Evolutionary conservation across 2,888 invertebrate species (phyloP).

Genomic region (Eupithecia dodoneata): DNA sequence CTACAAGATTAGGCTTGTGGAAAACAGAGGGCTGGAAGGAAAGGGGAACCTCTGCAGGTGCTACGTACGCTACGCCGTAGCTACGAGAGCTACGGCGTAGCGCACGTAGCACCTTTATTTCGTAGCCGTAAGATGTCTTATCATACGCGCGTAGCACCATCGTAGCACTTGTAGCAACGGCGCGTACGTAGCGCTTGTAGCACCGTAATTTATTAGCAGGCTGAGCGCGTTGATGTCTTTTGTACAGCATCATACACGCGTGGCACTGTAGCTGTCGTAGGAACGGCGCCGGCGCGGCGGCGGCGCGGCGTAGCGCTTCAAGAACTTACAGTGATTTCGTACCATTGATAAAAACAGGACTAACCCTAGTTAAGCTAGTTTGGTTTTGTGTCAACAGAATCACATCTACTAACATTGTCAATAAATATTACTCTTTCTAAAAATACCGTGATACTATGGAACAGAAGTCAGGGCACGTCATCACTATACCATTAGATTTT

Average conservation of each 20-base stretch:
- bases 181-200: background rate
- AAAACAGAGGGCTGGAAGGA: background rate
- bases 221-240: constrained; percentile 18
- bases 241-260: background rate
- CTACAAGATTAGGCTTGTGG: background rate
- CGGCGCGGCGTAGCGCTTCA: no score
- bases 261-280: constrained; percentile 18
- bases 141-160: constrained; percentile 4
- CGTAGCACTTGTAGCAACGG: constrained; percentile 13
- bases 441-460: background rate
- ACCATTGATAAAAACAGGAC: background rate
- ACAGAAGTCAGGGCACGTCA: no score
- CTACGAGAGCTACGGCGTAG: no score
- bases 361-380: background rate
- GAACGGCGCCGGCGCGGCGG: background rate
- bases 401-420: background rate
- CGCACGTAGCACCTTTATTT: no score
- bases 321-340: background rate
- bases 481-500: no score
- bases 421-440: background rate
- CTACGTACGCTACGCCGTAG: no score
- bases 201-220: background rate
- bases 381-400: background rate
- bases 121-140: background rate
- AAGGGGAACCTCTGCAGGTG: background rate